phyloP scores from a whole-genome alignment of 2,797 vertebrate genomes.

The Rousettus madagascariensis region DNA sequence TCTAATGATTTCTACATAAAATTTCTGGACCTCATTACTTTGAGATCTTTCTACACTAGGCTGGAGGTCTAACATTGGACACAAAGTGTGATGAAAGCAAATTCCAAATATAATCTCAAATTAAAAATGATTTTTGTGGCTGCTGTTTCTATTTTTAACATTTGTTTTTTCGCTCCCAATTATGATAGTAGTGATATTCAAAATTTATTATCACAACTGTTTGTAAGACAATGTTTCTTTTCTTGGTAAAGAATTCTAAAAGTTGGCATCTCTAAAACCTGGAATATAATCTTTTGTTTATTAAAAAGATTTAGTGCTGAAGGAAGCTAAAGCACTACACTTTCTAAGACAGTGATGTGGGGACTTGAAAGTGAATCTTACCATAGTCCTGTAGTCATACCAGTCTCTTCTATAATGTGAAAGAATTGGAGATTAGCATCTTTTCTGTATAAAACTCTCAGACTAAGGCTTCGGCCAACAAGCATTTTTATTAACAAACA shows the following conservation, averaged over 20 bases:
- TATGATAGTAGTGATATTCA: neutral
- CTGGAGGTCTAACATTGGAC: neutral
- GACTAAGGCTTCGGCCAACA: neutral
- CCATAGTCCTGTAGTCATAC: neutral
- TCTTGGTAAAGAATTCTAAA: neutral
- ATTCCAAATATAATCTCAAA: neutral
- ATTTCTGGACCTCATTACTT: neutral
- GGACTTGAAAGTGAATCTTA: neutral
- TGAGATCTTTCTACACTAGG: neutral
- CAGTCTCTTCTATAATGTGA: neutral
- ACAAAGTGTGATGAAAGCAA: neutral
- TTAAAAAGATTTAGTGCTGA: neutral
- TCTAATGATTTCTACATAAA: neutral
- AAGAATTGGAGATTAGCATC: neutral
- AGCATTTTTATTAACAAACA: constrained; percentile 16
- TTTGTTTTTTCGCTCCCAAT: neutral
- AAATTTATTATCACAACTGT: neutral
- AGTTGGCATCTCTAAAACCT: neutral
- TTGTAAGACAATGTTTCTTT: neutral
- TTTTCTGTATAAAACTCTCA: neutral
- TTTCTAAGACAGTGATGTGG: neutral
- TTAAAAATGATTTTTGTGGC: neutral
- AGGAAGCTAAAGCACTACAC: neutral
- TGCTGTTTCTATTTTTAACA: neutral
- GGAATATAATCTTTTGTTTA: neutral